Conservation (phyloP, 2,797 vertebrate genomes). For the Ctenopoma multispine region DNA sequence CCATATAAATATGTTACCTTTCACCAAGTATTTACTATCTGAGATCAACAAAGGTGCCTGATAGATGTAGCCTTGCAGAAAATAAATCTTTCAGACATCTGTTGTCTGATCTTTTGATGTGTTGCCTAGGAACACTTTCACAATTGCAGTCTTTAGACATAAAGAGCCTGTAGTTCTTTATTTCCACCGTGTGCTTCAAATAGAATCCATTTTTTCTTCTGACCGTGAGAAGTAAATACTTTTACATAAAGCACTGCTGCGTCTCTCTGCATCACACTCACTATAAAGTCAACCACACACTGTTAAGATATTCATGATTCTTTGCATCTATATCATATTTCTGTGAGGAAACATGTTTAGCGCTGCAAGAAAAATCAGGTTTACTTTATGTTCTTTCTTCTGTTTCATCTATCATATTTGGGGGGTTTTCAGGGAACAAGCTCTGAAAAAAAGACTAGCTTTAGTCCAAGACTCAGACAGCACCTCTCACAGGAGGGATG, state of each 20-base stretch:
- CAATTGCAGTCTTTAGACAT: conserved; percentile 42
- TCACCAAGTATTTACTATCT: not conserved
- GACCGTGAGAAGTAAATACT: conserved; percentile 35
- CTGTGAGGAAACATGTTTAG: conserved; percentile 11
- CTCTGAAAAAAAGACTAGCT: conserved; percentile 79
- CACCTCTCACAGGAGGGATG: conserved; percentile 73
- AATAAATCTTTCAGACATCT: conserved; percentile 19
- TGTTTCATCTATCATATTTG: conserved; percentile 7
- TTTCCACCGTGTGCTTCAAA: conserved; percentile 23
- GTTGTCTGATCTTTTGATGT: conserved; percentile 42
- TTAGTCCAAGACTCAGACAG: conserved; percentile 81
- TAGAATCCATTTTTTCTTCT: conserved; percentile 31
- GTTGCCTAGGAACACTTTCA: conserved; percentile 75
- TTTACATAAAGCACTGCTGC: conserved; percentile 15
- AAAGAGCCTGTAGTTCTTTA: conserved; percentile 33
- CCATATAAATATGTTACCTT: not conserved
- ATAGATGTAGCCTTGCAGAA: conserved; percentile 10
- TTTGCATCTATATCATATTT: conserved; percentile 1
- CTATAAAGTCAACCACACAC: not conserved
- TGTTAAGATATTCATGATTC: not conserved
- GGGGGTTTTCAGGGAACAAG: conserved; percentile 75
- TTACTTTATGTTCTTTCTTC: not conserved
- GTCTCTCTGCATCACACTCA: not conserved
- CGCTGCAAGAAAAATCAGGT: not conserved
- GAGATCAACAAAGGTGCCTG: not conserved